Percentiles rank a stretch among this genome's conserved stretches.
Conservation (phyloP, 2,113 vertebrate species). For the Psettodes erumei region DNA sequence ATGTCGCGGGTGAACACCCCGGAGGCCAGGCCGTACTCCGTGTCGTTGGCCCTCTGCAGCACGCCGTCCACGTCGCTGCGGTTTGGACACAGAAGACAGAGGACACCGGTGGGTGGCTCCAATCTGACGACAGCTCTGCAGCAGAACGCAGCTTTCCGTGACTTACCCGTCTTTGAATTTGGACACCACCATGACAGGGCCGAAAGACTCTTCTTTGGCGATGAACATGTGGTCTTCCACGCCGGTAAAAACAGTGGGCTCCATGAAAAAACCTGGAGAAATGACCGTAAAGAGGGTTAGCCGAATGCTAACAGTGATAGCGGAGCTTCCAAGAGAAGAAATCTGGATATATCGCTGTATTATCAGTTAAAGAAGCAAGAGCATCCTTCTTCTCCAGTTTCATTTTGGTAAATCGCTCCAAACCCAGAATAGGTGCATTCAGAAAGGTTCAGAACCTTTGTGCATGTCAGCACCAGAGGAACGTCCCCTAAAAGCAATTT, state of each 20-base stretch:
- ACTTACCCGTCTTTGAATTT: conserved; percentile 93
- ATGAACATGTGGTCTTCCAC: conserved; percentile 91
- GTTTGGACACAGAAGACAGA: neutral
- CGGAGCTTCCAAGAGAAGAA: no score
- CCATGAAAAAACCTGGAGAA: conserved; percentile 88
- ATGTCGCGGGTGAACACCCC: conserved; percentile 97
- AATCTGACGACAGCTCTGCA: neutral
- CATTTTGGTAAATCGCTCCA: no score
- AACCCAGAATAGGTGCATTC: no score
- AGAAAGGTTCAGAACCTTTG: no score
- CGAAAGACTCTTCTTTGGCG: conserved; percentile 92
- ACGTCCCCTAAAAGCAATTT: no score
- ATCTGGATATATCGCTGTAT: no score
- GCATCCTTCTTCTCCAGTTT: no score
- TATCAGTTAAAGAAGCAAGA: no score
- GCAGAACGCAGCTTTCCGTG: fast-evolving
- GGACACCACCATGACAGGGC: conserved; percentile 97
- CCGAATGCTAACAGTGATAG: neutral
- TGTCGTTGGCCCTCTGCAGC: conserved; percentile 90
- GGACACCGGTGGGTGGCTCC: fast-evolving
- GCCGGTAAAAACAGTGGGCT: conserved; percentile 87
- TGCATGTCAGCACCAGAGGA: no score
- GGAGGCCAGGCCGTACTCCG: conserved; percentile 95
- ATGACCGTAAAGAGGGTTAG: neutral
- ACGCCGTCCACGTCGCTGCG: conserved; percentile 91